Base-by-base conservation (phyloP, 1,140 invertebrate genomes). In the Ostrea edulis region DNA sequence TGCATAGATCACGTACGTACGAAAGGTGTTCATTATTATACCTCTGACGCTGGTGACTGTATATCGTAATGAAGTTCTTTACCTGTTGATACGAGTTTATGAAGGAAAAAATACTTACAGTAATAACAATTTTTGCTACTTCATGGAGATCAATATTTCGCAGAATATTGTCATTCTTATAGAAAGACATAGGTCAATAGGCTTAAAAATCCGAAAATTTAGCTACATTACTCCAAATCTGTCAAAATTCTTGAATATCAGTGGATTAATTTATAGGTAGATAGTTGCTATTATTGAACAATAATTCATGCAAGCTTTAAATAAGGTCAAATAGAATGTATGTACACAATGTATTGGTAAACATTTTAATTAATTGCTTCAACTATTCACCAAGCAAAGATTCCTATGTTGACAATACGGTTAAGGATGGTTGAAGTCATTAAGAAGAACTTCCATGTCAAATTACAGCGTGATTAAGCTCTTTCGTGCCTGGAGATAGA, bases 401-500 rank as follows among this genome's bases (percentile, higher is more conserved):
- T 77, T 77, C 68, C 68, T 77, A 25, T 77, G 68, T 77, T 29
- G 68, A 77, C 29, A 77, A 35, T 77, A 14, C 11, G 14, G 68
- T 35, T 77, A 77, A 77, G 9, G 68, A 29, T 77, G 11, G 25
- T 35, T 77, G 29, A 35, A 12, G 68, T 77, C 68, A 77, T 77
- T 77, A 44, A 29, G 68, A 35, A 77, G 14, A 9, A 25, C 7
- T 22, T 8, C 29, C 29, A 77, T 77, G 68, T 35, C 25, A 77
- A 25, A 77, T 77, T 77, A 29, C 25, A 11, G 68, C 22, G 25
- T 77, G 68, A 77, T 77, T 77, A 77, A 77, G 68, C 68, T 29
- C 68, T 22, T 77, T 77, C 68, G 22, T 77, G 22, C 25, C 12
- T 22, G 68, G 68, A 77, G 25, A 25, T 77, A 77, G 17, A 77